Evolutionary conservation across 2,888 invertebrate genomes (phyloP).

Genomic region (Mycalesis mineus): DNA sequence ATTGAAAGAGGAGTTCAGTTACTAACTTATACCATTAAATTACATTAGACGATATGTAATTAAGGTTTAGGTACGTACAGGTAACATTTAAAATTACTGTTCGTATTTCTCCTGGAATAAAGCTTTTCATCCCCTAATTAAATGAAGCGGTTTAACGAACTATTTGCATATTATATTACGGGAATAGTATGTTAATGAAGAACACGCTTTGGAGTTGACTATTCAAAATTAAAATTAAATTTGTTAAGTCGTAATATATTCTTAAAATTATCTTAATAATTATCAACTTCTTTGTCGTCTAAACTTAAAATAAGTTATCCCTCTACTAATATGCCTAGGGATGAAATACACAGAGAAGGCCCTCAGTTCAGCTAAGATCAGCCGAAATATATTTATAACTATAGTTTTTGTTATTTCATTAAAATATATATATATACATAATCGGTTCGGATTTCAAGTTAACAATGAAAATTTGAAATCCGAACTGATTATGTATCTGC

Average conservation of each 20-base stretch:
- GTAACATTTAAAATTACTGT: constrained; percentile 1
- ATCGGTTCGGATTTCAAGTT: no score
- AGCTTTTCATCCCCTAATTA: constrained; percentile 24
- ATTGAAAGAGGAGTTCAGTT: background rate
- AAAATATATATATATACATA: no score
- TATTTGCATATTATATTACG: constrained; percentile 31
- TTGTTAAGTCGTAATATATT: background rate
- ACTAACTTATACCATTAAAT: background rate
- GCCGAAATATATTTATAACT: no score
- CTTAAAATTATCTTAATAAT: background rate
- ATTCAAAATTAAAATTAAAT: constrained; percentile 4
- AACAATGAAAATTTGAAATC: no score
- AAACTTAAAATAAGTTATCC: no score
- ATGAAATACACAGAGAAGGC: no score
- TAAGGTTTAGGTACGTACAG: background rate
- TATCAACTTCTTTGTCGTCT: background rate
- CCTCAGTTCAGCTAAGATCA: no score
- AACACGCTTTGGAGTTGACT: constrained; percentile 16
- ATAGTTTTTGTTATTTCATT: no score
- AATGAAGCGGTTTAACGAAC: constrained; percentile 27
- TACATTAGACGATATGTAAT: background rate
- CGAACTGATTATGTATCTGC: no score
- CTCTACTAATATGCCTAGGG: no score
- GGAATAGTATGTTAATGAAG: constrained; percentile 28
- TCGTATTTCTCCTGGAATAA: constrained; percentile 10